Evolutionary conservation across 2,888 invertebrate genomes (phyloP).

Genomic region (Penaeus monodon): DNA sequence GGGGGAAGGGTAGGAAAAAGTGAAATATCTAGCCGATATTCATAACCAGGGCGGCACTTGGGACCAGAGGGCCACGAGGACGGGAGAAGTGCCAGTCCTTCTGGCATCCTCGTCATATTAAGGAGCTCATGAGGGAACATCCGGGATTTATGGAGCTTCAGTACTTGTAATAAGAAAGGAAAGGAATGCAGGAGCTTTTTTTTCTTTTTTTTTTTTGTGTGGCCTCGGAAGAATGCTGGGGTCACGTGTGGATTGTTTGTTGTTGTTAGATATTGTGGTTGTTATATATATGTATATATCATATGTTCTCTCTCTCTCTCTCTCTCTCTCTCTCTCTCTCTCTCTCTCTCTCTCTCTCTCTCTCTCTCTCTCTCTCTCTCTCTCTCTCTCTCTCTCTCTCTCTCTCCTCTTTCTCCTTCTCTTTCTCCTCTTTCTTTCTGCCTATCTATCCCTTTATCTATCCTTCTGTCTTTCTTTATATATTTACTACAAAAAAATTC

Average conservation of each 20-base stretch:
- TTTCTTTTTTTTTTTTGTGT: neutral
- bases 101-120: constrained; percentile 57
- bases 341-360: too few species aligned
- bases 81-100: constrained; percentile 35
- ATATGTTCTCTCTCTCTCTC: too few species aligned
- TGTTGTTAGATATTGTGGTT: too few species aligned
- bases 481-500: too few species aligned
- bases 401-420: too few species aligned
- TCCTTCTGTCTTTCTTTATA: too few species aligned
- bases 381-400: too few species aligned
- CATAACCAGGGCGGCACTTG: constrained; percentile 37
- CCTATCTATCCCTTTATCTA: too few species aligned
- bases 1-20: constrained; percentile 24
- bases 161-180: constrained; percentile 52
- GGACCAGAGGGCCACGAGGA: neutral
- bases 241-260: neutral
- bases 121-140: constrained; percentile 46
- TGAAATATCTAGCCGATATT: constrained; percentile 46
- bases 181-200: constrained; percentile 28
- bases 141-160: constrained; percentile 44
- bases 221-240: neutral
- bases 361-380: too few species aligned
- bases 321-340: too few species aligned
- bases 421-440: too few species aligned
- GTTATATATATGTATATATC: too few species aligned